Conservation (phyloP, 2,888 invertebrate genomes). For the Agonopterix heracliana region DNA sequence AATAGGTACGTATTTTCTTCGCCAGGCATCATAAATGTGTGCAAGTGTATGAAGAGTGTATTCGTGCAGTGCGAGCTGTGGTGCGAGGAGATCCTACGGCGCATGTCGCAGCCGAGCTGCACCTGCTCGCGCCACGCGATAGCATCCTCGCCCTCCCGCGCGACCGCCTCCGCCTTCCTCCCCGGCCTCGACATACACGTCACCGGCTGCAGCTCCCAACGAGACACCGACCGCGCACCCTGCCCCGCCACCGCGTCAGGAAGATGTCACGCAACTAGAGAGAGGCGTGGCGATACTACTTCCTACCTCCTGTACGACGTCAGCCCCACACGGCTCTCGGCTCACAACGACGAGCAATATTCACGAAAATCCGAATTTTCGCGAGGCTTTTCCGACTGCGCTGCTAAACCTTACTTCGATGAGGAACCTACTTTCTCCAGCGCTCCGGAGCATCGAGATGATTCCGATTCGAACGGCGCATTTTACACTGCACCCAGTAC, state of each 20-base stretch:
- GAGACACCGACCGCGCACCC: constrained; percentile 4
- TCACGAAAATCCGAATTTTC: not conserved
- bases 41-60: constrained; percentile 64
- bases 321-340: constrained; percentile 9
- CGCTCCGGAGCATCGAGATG: not conserved
- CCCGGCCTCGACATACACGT: constrained; percentile 41
- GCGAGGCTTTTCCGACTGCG: not conserved
- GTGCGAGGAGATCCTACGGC: constrained; percentile 59
- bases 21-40: constrained; percentile 51
- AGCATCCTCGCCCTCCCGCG: constrained; percentile 27
- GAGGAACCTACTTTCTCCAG: too few relatives aligned
- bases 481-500: constrained; percentile 20
- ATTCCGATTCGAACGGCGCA: constrained; percentile 1
- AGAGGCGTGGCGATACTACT: constrained; percentile 10
- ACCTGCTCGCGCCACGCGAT: constrained; percentile 47
- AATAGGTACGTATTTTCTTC: not conserved
- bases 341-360: not conserved
- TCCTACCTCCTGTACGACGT: constrained; percentile 39
- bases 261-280: too few relatives aligned
- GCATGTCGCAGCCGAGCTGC: constrained; percentile 49
- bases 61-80: constrained; percentile 64
- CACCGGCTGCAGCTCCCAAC: constrained; percentile 30
- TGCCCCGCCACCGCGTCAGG: constrained; percentile 27
- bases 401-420: too few relatives aligned
- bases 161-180: constrained; percentile 23